phyloP scores from a whole-genome alignment of 2,113 vertebrate genomes.

The Xiphias gladius region DNA sequence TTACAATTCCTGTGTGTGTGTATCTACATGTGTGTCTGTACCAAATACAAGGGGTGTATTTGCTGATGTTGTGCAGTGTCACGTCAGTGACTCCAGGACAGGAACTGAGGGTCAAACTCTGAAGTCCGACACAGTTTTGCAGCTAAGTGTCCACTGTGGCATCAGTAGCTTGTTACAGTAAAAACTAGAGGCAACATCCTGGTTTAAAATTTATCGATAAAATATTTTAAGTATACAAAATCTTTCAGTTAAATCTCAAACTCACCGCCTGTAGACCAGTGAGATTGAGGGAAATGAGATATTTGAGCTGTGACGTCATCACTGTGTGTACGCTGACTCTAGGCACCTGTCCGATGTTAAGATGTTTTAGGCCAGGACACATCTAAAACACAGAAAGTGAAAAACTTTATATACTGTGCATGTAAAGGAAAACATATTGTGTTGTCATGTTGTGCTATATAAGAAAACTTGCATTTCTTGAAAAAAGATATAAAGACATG shows the following conservation, averaged over 20 bases:
- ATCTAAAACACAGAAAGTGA: constrained; percentile 16
- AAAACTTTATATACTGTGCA: neutral
- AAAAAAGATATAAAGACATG: neutral
- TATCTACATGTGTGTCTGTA: constrained; percentile 31
- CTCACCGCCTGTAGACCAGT: constrained; percentile 75
- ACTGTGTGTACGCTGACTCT: constrained; percentile 55
- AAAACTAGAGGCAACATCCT: neutral
- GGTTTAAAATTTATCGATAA: neutral
- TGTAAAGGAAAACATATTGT: neutral
- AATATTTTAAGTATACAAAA: neutral
- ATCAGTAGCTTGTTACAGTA: constrained; percentile 63
- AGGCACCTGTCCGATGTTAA: constrained; percentile 76
- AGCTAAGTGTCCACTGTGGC: constrained; percentile 64
- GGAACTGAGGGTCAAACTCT: constrained; percentile 73
- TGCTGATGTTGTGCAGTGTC: constrained; percentile 76
- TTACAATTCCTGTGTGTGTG: neutral
- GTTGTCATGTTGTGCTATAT: neutral
- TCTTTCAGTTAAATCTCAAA: neutral
- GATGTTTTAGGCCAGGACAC: constrained; percentile 59
- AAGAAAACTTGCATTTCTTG: neutral
- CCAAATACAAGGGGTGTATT: constrained; percentile 58
- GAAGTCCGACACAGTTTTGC: constrained; percentile 65
- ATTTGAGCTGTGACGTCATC: constrained; percentile 65
- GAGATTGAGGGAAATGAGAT: constrained; percentile 68
- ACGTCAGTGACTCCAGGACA: constrained; percentile 75